A percentile compares a stretch with the other conserved stretches of the same genome.
phyloP scores from a whole-genome alignment of 2,797 vertebrate genomes.

The Lateolabrax maculatus region DNA sequence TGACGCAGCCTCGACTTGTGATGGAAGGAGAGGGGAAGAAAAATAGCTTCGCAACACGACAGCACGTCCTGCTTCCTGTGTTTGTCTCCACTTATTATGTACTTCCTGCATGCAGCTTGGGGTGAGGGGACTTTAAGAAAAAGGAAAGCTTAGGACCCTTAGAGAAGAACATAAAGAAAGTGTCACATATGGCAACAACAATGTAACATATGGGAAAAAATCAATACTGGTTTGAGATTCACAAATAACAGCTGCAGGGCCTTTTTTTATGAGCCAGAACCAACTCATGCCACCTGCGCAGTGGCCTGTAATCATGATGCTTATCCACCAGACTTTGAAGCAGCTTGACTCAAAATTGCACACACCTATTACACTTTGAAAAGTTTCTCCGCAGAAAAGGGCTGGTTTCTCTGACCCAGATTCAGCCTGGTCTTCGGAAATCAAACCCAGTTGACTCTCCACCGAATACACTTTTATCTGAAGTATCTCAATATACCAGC shows the following conservation, averaged over 20 bases:
- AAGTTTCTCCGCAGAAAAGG: constrained; percentile 31
- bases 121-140: constrained; percentile 51
- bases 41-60: constrained; percentile 79
- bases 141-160: background rate
- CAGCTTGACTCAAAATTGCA: constrained; percentile 44
- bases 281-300: constrained; percentile 22
- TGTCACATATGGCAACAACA: constrained; percentile 26
- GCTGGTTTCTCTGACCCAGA: constrained; percentile 58
- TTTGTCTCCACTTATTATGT: constrained; percentile 86
- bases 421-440: constrained; percentile 35
- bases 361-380: constrained; percentile 27
- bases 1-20: constrained; percentile 37
- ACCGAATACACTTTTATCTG: constrained; percentile 31
- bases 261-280: constrained; percentile 10
- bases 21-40: constrained; percentile 76
- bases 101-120: constrained; percentile 79
- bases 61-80: constrained; percentile 87
- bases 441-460: constrained; percentile 8
- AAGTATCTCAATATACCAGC: constrained; percentile 14
- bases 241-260: constrained; percentile 20
- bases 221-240: background rate
- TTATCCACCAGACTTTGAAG: constrained; percentile 39
- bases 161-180: constrained; percentile 47
- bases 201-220: constrained; percentile 20
- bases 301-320: constrained; percentile 47